phyloP scores from a whole-genome alignment of 1,140 invertebrate species.

The Popillia japonica region DNA sequence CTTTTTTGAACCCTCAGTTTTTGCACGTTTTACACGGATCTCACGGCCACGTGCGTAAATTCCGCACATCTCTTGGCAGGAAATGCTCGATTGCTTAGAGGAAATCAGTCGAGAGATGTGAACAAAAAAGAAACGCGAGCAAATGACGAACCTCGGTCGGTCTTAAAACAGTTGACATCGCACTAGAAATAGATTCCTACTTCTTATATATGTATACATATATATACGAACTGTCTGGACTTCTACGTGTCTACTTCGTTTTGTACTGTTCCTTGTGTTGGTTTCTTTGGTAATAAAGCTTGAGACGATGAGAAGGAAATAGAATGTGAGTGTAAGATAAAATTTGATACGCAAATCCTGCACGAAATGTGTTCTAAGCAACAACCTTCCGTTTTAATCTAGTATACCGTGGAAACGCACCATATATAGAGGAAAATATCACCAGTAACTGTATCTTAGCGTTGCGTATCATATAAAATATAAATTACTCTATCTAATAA shows the following conservation, averaged over 20 bases:
- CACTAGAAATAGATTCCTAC: conserved; percentile 14
- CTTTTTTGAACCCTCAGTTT: no score
- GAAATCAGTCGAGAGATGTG: neutral
- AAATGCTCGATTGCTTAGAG: conserved; percentile 23
- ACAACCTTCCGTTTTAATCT: no score
- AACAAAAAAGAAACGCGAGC: conserved; percentile 12
- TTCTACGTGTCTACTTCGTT: neutral
- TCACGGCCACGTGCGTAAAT: neutral
- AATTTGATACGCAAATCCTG: conserved; percentile 3
- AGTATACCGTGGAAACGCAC: no score
- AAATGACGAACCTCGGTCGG: conserved; percentile 12
- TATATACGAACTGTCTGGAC: conserved; percentile 6
- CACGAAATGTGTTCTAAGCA: no score
- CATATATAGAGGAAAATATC: no score
- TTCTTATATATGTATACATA: neutral
- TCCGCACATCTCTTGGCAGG: conserved; percentile 24
- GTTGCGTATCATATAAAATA: no score
- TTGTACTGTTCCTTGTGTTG: neutral
- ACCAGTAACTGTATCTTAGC: neutral
- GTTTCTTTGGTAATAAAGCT: neutral
- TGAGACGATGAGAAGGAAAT: neutral
- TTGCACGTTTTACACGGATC: neutral
- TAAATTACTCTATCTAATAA: no score
- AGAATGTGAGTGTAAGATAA: neutral
- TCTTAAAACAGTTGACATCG: conserved; percentile 18